phyloP scores from a whole-genome alignment of 2,888 invertebrate species.

The Melanostoma scalare region DNA sequence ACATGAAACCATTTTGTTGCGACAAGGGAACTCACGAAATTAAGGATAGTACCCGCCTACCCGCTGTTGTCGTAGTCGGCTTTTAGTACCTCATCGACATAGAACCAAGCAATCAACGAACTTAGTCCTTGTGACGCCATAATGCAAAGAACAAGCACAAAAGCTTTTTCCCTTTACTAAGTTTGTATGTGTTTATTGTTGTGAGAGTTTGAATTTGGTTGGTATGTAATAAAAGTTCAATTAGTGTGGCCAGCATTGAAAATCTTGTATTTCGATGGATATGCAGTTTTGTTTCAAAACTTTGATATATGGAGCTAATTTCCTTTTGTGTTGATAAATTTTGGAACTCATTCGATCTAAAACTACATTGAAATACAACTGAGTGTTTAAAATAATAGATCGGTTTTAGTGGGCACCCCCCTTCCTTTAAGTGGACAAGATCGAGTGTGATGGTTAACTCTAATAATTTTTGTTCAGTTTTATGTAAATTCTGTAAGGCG shows the following conservation, averaged over 20 bases:
- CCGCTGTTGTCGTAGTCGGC: slow-evolving; percentile 13
- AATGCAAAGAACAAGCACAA: slow-evolving; percentile 36
- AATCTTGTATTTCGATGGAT: neutral
- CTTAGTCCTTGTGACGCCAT: slow-evolving; percentile 52
- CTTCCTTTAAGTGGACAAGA: no score
- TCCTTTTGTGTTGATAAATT: no score
- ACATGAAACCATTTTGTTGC: slow-evolving; percentile 36
- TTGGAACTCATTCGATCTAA: no score
- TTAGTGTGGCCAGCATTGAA: slow-evolving; percentile 6
- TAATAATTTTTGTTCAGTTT: no score
- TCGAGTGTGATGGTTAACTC: no score
- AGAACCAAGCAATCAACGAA: slow-evolving; percentile 37
- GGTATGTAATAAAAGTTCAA: slow-evolving; percentile 3
- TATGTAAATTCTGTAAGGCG: no score
- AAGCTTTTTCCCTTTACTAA: slow-evolving; percentile 35
- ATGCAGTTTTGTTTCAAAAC: no score
- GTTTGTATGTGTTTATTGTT: neutral
- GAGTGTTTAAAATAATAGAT: no score
- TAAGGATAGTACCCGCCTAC: slow-evolving; percentile 14
- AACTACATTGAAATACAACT: no score
- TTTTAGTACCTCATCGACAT: slow-evolving; percentile 22
- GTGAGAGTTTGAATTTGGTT: slow-evolving; percentile 23
- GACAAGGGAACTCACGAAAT: slow-evolving; percentile 10
- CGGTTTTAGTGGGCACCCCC: no score
- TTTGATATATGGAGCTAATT: no score